phyloP scores from a whole-genome alignment of 2,797 vertebrate genomes.

The Eulemur coronatus region DNA sequence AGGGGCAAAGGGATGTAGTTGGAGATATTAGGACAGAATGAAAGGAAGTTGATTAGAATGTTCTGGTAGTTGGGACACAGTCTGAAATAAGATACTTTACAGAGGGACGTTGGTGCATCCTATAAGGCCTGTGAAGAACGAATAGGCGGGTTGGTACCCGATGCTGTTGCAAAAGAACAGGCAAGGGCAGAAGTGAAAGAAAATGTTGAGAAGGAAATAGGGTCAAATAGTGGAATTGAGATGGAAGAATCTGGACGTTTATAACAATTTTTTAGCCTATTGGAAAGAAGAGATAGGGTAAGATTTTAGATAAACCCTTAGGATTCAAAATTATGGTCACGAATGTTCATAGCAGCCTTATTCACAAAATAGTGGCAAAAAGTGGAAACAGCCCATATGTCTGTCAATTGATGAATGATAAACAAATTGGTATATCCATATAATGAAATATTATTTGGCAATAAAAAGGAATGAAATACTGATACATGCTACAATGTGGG shows the following conservation, averaged over 20 bases:
- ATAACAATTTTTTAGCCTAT: not conserved
- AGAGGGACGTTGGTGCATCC: not conserved
- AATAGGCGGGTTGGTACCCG: not conserved
- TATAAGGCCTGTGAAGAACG: not conserved
- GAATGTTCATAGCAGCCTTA: not conserved
- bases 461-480: not conserved
- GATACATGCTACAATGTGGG: not conserved
- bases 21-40: not conserved
- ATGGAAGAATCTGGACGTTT: not conserved
- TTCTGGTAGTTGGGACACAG: not conserved
- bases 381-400: not conserved
- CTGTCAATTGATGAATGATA: not conserved
- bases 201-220: not conserved
- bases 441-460: not conserved
- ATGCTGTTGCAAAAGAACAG: not conserved
- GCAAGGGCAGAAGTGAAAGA: not conserved
- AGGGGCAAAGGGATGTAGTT: not conserved
- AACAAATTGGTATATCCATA: not conserved
- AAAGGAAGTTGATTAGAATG: not conserved
- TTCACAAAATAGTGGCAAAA: not conserved
- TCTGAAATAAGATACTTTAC: not conserved
- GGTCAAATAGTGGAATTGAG: not conserved
- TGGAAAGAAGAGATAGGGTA: not conserved
- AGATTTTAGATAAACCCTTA: not conserved
- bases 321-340: not conserved